Percentiles rank a stretch among this genome's conserved stretches.
These are phyloP conservation scores for Paralichthys olivaceus DNA, from an alignment of 2,113 vertebrate genomes.

Conservation along the genomic window DNA sequence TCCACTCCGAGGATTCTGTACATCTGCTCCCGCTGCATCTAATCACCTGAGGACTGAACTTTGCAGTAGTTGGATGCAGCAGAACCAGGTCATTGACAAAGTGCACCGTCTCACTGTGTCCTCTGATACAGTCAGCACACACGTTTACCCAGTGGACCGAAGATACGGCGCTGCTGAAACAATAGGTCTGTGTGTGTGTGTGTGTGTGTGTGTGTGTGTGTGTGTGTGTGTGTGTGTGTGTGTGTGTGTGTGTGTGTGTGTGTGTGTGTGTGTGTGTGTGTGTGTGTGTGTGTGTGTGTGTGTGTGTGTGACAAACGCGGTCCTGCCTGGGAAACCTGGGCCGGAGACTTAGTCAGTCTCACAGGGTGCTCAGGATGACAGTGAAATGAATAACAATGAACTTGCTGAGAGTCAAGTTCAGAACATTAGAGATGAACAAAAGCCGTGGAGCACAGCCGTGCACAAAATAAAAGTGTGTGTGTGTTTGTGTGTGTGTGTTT, in stretches of 20 bases:
- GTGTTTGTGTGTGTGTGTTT: conserved; percentile 30
- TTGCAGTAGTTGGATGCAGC: conserved; percentile 38
- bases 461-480: conserved; percentile 14
- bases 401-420: conserved; percentile 67
- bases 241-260: neutral
- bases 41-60: conserved; percentile 58
- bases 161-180: conserved; percentile 53
- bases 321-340: conserved; percentile 48
- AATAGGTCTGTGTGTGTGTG: conserved; percentile 58
- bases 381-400: conserved; percentile 79
- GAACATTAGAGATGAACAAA: conserved; percentile 52
- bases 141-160: conserved; percentile 63
- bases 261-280: neutral
- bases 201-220: conserved; percentile 45
- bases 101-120: conserved; percentile 55
- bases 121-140: conserved; percentile 64
- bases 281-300: conserved; percentile 44
- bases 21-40: conserved; percentile 21
- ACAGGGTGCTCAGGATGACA: conserved; percentile 58
- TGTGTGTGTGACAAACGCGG: conserved; percentile 17
- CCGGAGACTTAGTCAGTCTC: conserved; percentile 60
- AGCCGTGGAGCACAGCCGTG: conserved; percentile 27
- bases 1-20: neutral
- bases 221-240: conserved; percentile 28
- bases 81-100: conserved; percentile 65